phyloP scores from a whole-genome alignment of 2,113 vertebrate species.

The Xiphophorus maculatus region DNA sequence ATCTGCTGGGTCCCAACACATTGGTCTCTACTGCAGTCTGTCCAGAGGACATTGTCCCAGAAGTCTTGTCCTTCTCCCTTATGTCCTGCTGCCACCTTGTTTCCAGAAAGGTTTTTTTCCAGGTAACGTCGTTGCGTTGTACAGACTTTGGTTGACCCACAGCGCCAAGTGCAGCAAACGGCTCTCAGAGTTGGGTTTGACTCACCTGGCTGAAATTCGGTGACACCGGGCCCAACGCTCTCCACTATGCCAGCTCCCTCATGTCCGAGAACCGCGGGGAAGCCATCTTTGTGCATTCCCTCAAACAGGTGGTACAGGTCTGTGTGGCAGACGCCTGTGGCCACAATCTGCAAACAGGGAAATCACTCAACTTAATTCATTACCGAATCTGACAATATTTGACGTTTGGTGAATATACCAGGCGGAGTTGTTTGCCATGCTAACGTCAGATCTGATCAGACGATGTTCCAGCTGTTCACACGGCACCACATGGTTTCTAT shows the following conservation, averaged over 20 bases:
- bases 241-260: conserved; percentile 88
- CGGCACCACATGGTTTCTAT: no score
- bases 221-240: conserved; percentile 85
- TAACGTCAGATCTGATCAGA: no score
- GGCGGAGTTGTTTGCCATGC: no score
- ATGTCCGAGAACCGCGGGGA: conserved; percentile 85
- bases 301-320: conserved; percentile 82
- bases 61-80: no score
- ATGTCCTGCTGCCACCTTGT: no score
- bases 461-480: not conserved
- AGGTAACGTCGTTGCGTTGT: no score
- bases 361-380: not conserved
- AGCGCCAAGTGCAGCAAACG: no score
- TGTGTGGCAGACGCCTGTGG: conserved; percentile 83
- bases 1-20: no score
- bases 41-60: no score
- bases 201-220: conserved; percentile 81
- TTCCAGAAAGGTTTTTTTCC: no score
- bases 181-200: not conserved
- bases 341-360: conserved; percentile 79
- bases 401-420: not conserved
- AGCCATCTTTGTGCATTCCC: conserved; percentile 69
- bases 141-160: no score
- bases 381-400: not conserved
- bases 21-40: no score